Evolutionary conservation across 2,113 vertebrate species (phyloP), one percentile per base, ranked within the genome.

Genomic region (Neodontobutis hainanensis): DNA sequence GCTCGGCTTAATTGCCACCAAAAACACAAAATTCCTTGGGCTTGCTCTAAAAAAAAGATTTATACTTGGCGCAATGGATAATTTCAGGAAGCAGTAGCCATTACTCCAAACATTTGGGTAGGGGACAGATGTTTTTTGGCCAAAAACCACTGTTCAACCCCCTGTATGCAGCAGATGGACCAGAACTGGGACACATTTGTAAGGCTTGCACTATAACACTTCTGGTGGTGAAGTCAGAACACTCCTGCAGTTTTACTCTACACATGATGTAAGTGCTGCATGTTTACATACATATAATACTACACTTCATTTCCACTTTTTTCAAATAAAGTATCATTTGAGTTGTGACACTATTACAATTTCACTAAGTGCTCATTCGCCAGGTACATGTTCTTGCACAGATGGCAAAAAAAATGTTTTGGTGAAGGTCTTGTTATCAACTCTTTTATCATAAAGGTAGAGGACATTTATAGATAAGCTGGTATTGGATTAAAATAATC

Each of bases 371-470:
- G 50, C 59, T 61, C 35, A 19, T 51, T 78, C 63, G 65, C 36
- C 70, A 61, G 67, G 64, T 81, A 72, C 60, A 32, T 46, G 83
- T 84, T 55, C 62, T 46, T 73, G 76, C 87, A 87, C 87, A 89
- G 86, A 91, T 88, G 85, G 87, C 44, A 80, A 83, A 85, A 86
- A 85, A 87, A 88, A 82, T 70, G 70, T 63, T 75, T 78, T 11
- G 36, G 38, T 67, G 36, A 69, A 56, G 74, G 68, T 75, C 78
- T 72, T 50, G 35, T 72, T 77, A 86, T 82, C 80, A 86, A 66
- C 52, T 70, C 58, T 67, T 85, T 72, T 67, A 82, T 87, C 77
- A 80, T 70, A 84, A 77, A 80, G 70, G 78, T 83, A 68, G 65
- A 73, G 40, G 56, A 76, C 77, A 80, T 51, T 58, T 65, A 61